Evolutionary conservation across 2,888 invertebrate species (phyloP).

Genomic region (Watsonalla binaria): DNA sequence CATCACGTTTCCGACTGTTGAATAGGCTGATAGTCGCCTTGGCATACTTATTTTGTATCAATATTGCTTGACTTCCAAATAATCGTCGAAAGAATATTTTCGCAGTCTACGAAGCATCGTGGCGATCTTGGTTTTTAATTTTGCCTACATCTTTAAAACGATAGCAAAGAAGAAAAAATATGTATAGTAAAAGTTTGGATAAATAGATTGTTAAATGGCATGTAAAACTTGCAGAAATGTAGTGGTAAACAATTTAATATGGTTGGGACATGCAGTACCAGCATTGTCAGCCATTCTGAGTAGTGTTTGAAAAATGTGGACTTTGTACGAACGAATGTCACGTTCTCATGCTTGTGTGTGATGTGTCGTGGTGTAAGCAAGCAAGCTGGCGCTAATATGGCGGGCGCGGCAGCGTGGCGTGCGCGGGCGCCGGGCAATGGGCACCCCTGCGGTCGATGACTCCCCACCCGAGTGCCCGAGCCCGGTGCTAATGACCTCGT

Average conservation of each 20-base stretch:
- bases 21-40: slow-evolving; percentile 55
- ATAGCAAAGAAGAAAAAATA: no score
- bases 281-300: neutral
- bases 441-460: slow-evolving; percentile 59
- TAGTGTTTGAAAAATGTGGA: neutral
- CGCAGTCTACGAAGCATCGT: slow-evolving; percentile 20
- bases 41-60: slow-evolving; percentile 62
- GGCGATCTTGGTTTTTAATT: slow-evolving; percentile 4
- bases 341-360: slow-evolving; percentile 1
- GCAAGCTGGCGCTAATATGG: neutral
- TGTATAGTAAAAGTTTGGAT: no score
- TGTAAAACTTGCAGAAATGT: no score
- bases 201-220: no score
- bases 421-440: slow-evolving; percentile 31
- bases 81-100: slow-evolving; percentile 16
- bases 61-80: slow-evolving; percentile 42
- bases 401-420: slow-evolving; percentile 8
- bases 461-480: slow-evolving; percentile 38
- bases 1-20: slow-evolving; percentile 63
- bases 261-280: neutral
- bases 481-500: slow-evolving; percentile 61
- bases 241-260: neutral
- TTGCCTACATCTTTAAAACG: no score
- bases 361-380: slow-evolving; percentile 5
- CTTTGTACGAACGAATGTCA: slow-evolving; percentile 3